Evolutionary conservation across 2,888 invertebrate genomes (phyloP).

Genomic region (Tholera decimalis): DNA sequence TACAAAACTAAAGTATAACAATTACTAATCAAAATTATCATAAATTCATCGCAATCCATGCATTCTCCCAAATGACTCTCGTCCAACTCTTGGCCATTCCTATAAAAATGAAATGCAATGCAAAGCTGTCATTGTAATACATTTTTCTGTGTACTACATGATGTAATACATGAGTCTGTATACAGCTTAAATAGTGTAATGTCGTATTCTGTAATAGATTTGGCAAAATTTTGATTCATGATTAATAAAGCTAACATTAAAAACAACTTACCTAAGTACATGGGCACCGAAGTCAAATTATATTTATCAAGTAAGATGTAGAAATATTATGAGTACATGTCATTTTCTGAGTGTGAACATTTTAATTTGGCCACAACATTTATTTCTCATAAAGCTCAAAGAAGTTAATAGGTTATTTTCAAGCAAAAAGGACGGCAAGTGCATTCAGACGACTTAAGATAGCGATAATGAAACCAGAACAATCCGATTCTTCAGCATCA

Average conservation of each 20-base stretch:
- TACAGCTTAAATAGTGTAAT: background rate
- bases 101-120: constrained; percentile 33
- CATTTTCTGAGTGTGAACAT: background rate
- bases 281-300: constrained; percentile 4
- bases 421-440: constrained; percentile 24
- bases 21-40: constrained; percentile 75
- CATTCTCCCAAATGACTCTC: constrained; percentile 48
- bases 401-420: background rate
- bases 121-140: constrained; percentile 17
- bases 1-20: constrained; percentile 83
- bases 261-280: constrained; percentile 39
- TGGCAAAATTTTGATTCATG: background rate
- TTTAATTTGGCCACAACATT: background rate
- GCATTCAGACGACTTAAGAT: constrained; percentile 28
- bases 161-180: constrained; percentile 11
- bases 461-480: constrained; percentile 27
- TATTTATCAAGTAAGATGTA: background rate
- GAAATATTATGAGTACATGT: background rate
- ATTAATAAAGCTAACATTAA: constrained; percentile 3
- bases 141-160: too few relatives aligned
- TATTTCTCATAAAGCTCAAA: constrained; percentile 8
- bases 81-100: constrained; percentile 23
- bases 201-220: background rate
- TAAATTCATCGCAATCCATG: constrained; percentile 62
- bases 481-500: constrained; percentile 3